These are phyloP conservation scores for Callyntrura guangdongensis DNA, from an alignment of 2,888 invertebrate species.

Conservation along the genomic window DNA sequence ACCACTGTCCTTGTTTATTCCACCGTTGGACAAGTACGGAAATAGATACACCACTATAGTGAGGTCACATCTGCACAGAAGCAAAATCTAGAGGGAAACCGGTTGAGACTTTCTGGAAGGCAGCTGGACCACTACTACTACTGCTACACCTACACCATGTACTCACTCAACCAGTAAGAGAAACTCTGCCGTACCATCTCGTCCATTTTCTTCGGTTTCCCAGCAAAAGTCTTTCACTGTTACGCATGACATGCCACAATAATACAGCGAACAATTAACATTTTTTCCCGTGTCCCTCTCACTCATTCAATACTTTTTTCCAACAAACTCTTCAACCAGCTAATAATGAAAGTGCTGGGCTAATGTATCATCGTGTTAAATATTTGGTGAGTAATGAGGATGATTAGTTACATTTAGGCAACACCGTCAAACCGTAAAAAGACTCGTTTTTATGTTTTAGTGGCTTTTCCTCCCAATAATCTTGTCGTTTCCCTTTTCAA, in stretches of 20 bases:
- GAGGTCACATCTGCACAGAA: slow-evolving; percentile 75
- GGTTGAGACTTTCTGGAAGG: slow-evolving; percentile 63
- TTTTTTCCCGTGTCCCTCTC: slow-evolving; percentile 45
- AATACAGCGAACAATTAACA: slow-evolving; percentile 66
- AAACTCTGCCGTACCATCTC: not conserved
- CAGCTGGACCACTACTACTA: slow-evolving; percentile 71
- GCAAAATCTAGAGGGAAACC: slow-evolving; percentile 64
- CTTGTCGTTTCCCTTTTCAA: slow-evolving; percentile 35
- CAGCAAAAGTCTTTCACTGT: slow-evolving; percentile 39
- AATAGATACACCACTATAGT: not conserved
- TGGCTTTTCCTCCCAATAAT: not conserved
- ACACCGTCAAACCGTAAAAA: slow-evolving; percentile 35
- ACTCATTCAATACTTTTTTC: slow-evolving; percentile 4
- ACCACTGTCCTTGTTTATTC: not conserved
- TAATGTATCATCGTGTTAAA: slow-evolving; percentile 49
- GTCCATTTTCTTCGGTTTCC: slow-evolving; percentile 8
- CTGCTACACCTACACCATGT: not conserved
- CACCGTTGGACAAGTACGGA: not conserved
- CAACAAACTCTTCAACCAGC: not conserved
- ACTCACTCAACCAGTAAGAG: slow-evolving; percentile 60
- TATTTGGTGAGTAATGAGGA: slow-evolving; percentile 52
- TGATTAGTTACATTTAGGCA: slow-evolving; percentile 43
- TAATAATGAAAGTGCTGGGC: slow-evolving; percentile 20
- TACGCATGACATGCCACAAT: slow-evolving; percentile 69
- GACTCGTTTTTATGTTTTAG: not conserved